Base-by-base conservation (phyloP, 2,797 vertebrate species). In the Cygnus olor region DNA sequence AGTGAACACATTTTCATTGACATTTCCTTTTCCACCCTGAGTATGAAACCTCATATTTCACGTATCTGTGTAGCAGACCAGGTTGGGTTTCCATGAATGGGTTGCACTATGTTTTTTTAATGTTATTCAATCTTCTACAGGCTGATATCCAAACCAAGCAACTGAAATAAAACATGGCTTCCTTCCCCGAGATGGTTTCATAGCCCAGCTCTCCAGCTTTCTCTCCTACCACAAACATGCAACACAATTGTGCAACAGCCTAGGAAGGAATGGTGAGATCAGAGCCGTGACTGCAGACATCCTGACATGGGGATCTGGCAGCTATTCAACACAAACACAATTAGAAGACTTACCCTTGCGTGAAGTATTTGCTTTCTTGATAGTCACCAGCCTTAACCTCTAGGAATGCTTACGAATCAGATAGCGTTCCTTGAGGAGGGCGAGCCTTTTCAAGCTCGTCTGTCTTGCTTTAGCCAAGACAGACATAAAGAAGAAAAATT, bases 341-440 rank as follows among this genome's bases (percentile, higher is more conserved):
- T 98, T 98, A 98, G 97, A 97, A 95, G 97, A 98, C 98, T 98
- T 98, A 98, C 97, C 97, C 97, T 97, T 96, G 97, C 96, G 96
- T 98, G 98, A 98, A 98, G 97, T 98, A 98, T 97, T 98, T 97
- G 94, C 91, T 97, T 97, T 97, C 96, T 96, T 95, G 93, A 97
- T 94, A 91, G 96, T 95, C 93, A 96, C 89, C 90, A 97, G 95
- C 88, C 95, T 98, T 96, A 97, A 96, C 94, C 97, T 98, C 97
- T 94, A 98, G 97, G 95, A 98, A 98, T 94, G 97, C 94, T 95
- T 89, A 89, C 73, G 32, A 94, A 88, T 93, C 93, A 96, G 92
- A 96, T 92, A 95, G 85, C 4, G 45, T 95, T 97, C 94, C 95
- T 94, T 51, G 88, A 94, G 94, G 88, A 91, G 91, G 82, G 78